Conservation (phyloP, 2,888 invertebrate genomes). For the Prosapia bicincta region DNA sequence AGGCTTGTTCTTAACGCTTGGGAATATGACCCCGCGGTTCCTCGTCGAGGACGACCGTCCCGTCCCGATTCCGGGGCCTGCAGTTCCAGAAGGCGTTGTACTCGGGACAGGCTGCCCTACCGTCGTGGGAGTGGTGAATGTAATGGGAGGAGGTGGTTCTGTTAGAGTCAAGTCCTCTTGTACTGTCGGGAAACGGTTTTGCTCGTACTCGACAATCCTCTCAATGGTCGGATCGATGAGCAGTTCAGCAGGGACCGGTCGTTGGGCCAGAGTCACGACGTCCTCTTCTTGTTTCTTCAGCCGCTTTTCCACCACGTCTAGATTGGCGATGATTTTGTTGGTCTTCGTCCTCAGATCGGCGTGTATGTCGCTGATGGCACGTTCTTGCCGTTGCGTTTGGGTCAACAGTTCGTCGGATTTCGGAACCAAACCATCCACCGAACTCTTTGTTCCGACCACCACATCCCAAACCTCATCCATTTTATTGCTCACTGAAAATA, state of each 20-base stretch:
- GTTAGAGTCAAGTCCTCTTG: slow-evolving; percentile 29
- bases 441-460: slow-evolving; percentile 83
- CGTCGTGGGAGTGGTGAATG: slow-evolving; percentile 40
- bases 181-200: slow-evolving; percentile 9
- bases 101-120: slow-evolving; percentile 20
- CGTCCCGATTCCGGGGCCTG: slow-evolving; percentile 8
- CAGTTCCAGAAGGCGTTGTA: slow-evolving; percentile 20
- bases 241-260: slow-evolving; percentile 71
- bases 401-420: slow-evolving; percentile 82
- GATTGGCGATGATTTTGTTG: slow-evolving; percentile 81
- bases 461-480: slow-evolving; percentile 92
- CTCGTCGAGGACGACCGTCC: slow-evolving; percentile 47
- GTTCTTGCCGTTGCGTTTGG: slow-evolving; percentile 81
- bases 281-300: slow-evolving; percentile 83
- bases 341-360: slow-evolving; percentile 76
- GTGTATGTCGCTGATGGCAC: slow-evolving; percentile 83
- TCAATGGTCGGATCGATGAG: slow-evolving; percentile 75
- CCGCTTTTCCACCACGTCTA: slow-evolving; percentile 80
- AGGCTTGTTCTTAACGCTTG: slow-evolving; percentile 87
- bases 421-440: slow-evolving; percentile 79
- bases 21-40: slow-evolving; percentile 84
- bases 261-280: slow-evolving; percentile 70
- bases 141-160: slow-evolving; percentile 35
- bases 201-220: slow-evolving; percentile 71
- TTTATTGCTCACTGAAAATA: slow-evolving; percentile 81